Percentiles rank a stretch among this genome's conserved stretches.
These are phyloP conservation scores for Ladona fulva DNA, from an alignment of 1,140 invertebrate species.

Conservation along the genomic window DNA sequence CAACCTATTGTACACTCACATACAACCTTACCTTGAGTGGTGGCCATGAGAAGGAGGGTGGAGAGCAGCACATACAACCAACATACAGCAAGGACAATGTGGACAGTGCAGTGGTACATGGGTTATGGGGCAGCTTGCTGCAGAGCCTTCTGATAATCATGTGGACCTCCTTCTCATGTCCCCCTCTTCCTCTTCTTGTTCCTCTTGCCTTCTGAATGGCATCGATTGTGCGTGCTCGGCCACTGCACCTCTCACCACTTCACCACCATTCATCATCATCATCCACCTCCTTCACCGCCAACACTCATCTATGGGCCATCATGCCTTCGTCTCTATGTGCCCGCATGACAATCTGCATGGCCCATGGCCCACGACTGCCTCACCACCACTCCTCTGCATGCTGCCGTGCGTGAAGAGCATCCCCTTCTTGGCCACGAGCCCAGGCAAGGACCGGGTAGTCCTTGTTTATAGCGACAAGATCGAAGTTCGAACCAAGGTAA, in stretches of 20 bases:
- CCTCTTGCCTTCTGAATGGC: background rate
- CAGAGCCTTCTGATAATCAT: too few relatives aligned
- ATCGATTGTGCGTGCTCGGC: background rate
- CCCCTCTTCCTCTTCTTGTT: background rate
- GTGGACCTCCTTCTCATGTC: background rate
- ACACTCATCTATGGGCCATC: background rate
- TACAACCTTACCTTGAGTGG: background rate
- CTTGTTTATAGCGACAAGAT: constrained; percentile 48
- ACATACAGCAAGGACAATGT: too few relatives aligned
- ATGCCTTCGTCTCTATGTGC: constrained; percentile 3
- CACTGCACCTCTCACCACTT: background rate
- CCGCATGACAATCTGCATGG: background rate
- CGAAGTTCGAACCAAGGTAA: constrained; percentile 46
- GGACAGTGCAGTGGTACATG: too few relatives aligned
- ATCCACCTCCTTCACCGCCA: constrained; percentile 2
- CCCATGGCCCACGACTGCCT: background rate
- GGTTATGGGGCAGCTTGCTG: too few relatives aligned
- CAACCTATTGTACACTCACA: too few relatives aligned
- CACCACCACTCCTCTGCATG: constrained; percentile 6
- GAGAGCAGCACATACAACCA: too few relatives aligned
- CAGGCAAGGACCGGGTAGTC: constrained; percentile 43
- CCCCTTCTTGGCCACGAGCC: constrained; percentile 26
- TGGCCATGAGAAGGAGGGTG: background rate
- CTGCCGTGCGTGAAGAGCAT: constrained; percentile 29
- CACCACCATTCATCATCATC: background rate